Conservation (phyloP, 2,888 invertebrate species). For the Hydriomena furcata region DNA sequence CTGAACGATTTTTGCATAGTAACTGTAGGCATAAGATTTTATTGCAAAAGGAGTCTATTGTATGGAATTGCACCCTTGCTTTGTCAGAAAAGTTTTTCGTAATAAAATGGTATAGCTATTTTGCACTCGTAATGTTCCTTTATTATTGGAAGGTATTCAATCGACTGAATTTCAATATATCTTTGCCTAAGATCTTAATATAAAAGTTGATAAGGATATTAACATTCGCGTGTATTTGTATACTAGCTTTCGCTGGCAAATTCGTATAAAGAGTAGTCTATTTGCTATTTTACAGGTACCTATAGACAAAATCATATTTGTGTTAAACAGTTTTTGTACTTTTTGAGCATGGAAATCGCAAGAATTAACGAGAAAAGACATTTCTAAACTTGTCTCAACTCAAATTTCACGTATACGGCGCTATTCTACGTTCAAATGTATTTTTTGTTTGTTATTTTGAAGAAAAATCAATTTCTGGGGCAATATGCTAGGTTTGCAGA, state of each 20-base stretch:
- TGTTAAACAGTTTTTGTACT: too few relatives aligned
- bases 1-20: conserved; percentile 66
- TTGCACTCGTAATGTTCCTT: conserved; percentile 28
- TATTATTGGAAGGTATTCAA: conserved; percentile 17
- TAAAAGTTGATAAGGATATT: conserved; percentile 4
- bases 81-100: conserved; percentile 36
- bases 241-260: background rate
- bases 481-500: too few relatives aligned
- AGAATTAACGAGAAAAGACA: too few relatives aligned
- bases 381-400: too few relatives aligned
- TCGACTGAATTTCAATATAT: conserved; percentile 11
- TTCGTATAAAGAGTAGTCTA: too few relatives aligned
- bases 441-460: too few relatives aligned
- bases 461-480: too few relatives aligned
- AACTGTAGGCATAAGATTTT: conserved; percentile 71
- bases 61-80: conserved; percentile 42
- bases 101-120: conserved; percentile 55
- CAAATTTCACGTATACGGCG: too few relatives aligned
- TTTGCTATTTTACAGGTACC: too few relatives aligned
- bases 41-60: conserved; percentile 36
- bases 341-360: too few relatives aligned
- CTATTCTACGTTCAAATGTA: too few relatives aligned
- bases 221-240: background rate
- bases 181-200: conserved; percentile 13
- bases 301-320: too few relatives aligned